Conservation (phyloP, 2,797 vertebrate species). For the Lepus oiostolus region DNA sequence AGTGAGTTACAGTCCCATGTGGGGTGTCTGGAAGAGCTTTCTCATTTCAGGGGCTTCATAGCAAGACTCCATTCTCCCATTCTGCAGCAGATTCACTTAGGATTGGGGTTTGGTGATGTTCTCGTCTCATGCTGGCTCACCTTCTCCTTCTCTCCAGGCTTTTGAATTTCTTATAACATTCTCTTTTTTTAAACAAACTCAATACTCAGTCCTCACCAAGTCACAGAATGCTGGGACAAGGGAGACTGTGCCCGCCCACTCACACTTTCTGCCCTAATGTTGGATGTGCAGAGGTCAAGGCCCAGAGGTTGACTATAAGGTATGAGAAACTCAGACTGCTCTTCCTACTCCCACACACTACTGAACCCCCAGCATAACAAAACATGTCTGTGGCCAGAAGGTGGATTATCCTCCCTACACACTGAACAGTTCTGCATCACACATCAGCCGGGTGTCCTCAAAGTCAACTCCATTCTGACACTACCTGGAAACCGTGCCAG, state of each 20-base stretch:
- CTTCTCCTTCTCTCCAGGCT: not conserved
- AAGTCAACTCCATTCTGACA: not conserved
- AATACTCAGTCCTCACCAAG: not conserved
- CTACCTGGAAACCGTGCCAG: not conserved
- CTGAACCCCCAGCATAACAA: not conserved
- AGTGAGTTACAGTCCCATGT: slow-evolving; percentile 73
- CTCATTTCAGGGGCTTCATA: not conserved
- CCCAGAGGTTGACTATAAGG: not conserved
- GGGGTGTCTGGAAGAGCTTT: not conserved
- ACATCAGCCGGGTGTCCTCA: not conserved
- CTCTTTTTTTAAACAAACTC: slow-evolving; percentile 37
- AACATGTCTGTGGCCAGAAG: not conserved
- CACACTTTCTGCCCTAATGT: not conserved
- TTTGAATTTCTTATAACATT: slow-evolving; percentile 41
- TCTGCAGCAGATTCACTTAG: not conserved
- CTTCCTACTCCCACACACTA: not conserved
- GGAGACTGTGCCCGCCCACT: not conserved
- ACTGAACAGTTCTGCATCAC: not conserved
- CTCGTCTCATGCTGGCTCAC: not conserved
- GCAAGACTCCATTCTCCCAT: not conserved
- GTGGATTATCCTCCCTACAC: not conserved
- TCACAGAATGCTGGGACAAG: slow-evolving; percentile 13
- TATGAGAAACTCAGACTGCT: not conserved
- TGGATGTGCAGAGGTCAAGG: not conserved
- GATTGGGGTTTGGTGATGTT: not conserved